Base-by-base conservation (phyloP, 1,140 invertebrate genomes). In the Drosophila tristis region DNA sequence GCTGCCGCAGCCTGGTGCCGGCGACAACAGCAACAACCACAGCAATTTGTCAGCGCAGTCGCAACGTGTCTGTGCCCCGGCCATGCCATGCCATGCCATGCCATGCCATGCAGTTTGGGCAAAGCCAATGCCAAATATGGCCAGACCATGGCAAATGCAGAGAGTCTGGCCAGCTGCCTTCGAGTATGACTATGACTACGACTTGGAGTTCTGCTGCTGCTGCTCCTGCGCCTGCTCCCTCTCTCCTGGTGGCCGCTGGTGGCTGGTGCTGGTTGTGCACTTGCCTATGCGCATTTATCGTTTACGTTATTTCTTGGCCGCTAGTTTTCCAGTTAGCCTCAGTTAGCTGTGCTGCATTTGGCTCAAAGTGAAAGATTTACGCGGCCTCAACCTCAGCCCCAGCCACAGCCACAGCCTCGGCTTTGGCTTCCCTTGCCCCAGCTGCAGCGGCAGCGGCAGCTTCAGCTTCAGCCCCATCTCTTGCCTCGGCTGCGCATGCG, bases 281-380 rank as follows among this genome's bases (percentile, higher is more conserved):
- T 89, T 89, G 84, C 84, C 73, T 78, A 84, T 84, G 85, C 80
- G 84, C 84, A 89, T 90, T 89, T 89, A 89, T 90, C 84, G 85
- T 87, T 87, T 87, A 87, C 82, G 82, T 82, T 87, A 84, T 84
- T 89, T 89, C 72, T 89, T 74, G 84, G 67, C 82, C 82, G 82
- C 82, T 87, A 87, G 82, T 87, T 87, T 87, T 87, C 84, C 82
- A 87, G 82, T 87, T 86, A 86, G 82, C 81, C 54, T 66, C 81
- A 85, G 81, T 86, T 87, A 87, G 84, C 58, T 82, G 82, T 81
- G 82, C 82, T 82, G 84, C 84, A 84, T 87, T 87, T 68, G 74
- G 79, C 84, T 84, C 84, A 89, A 87, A 89, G 84, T 87, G 84
- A 87, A 87, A 87, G 84, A 87, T 87, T 87, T 87, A 89, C 82